A percentile compares a stretch with the other conserved stretches of the same genome.
Conservation (phyloP, 2,113 vertebrate species). For the Rhinogobius similis region DNA sequence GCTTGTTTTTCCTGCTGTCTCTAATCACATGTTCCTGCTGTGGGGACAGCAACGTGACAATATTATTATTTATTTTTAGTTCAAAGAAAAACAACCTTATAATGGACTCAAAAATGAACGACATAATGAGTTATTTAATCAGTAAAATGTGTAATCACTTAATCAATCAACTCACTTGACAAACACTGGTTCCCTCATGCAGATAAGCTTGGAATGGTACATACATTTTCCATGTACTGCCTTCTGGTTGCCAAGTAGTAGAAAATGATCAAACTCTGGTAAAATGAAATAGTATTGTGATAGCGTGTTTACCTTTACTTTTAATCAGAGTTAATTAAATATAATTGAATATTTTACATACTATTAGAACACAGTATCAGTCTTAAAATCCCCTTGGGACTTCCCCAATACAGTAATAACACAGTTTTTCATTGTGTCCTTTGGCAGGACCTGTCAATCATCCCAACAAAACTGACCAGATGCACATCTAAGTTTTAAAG, state of each 20-base stretch:
- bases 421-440: no score
- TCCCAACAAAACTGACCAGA: no score
- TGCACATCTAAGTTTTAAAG: no score
- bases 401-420: no score
- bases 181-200: background rate
- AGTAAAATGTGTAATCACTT: background rate
- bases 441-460: no score
- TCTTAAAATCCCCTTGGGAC: no score
- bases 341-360: background rate
- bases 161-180: background rate
- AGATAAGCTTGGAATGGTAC: background rate
- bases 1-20: background rate
- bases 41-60: background rate
- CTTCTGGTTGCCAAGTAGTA: no score
- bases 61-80: background rate
- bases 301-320: background rate
- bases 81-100: background rate
- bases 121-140: background rate
- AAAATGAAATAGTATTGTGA: background rate
- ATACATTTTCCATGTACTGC: background rate
- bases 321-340: background rate
- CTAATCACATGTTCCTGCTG: constrained; percentile 6
- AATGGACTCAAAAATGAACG: background rate
- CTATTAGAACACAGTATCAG: background rate
- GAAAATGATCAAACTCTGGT: background rate